Evolutionary conservation across 2,888 invertebrate species (phyloP).

Genomic region (Trypoxylon attenuatum): DNA sequence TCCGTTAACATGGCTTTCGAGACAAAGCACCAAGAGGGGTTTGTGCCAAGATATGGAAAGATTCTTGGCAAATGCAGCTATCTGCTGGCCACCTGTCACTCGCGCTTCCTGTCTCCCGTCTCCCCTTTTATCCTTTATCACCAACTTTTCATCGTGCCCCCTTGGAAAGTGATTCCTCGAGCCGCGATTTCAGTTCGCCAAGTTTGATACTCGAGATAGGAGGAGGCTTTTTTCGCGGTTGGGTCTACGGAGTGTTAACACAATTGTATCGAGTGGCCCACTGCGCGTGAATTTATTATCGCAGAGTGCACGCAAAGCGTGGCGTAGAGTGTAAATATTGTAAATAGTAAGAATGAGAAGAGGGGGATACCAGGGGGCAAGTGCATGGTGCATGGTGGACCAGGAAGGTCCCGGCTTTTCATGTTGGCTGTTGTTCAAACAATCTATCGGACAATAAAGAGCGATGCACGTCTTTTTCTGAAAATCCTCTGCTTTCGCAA

Average conservation of each 20-base stretch:
- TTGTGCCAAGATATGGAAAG: conserved; percentile 19
- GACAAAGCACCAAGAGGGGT: conserved; percentile 31
- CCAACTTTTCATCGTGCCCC: not conserved
- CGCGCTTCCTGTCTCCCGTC: conserved; percentile 8
- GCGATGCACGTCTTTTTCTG: conserved; percentile 65
- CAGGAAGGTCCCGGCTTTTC: conserved; percentile 57
- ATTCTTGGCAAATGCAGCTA: conserved; percentile 42
- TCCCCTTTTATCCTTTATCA: not conserved
- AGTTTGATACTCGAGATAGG: no score
- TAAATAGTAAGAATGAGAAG: conserved; percentile 9
- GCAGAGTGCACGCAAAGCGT: no score
- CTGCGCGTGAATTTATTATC: no score
- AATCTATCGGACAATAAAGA: conserved; percentile 71
- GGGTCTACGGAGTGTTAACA: conserved; percentile 29
- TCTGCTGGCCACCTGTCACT: conserved; percentile 6
- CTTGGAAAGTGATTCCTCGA: not conserved
- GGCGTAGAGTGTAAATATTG: no score
- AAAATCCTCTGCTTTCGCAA: conserved; percentile 66
- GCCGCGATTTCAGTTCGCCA: not conserved
- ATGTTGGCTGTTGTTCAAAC: conserved; percentile 73
- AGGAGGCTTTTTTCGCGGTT: conserved; percentile 5
- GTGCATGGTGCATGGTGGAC: conserved; percentile 8
- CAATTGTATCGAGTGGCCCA: no score
- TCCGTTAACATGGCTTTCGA: conserved; percentile 27
- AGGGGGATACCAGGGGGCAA: not conserved